Evolutionary conservation across 37 sponge, comb jelly and placozoan species (phyloP), one percentile per base, ranked within the genome.

Genomic region (Aphrocallistes beatrix): DNA sequence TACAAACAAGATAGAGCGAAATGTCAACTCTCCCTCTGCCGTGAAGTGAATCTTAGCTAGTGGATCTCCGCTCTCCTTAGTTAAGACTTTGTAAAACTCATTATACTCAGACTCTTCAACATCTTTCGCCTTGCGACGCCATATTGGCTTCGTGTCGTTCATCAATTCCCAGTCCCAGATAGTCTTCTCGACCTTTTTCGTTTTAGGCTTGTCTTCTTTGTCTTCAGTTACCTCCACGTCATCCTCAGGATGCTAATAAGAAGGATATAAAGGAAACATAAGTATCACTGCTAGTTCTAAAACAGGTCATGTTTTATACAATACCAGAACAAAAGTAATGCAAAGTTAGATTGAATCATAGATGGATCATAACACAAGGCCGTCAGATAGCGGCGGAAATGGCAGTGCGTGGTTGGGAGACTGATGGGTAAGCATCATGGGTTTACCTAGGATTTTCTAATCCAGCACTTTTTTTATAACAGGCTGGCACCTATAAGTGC

Each of bases 21-120:
- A 98, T 82, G 99, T 95, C 38, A 94, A 94, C 83, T 98, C 99
- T 85, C 99, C 99, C 86, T 98, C 99, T 0, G 99, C 99, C 28
- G 88, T 89, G 88, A 98, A 98, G 92, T 98, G 99, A 28, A 87
- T 90, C 81, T 92, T 89, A n/a, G 99, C 91, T 47, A 98, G 84
- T 0, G 99, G 99, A 0, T 87, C 91, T 28, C 88, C 6, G 40
- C 69, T 75, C 39, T 86, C 92, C 90, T 98, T 98, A 3, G 91
- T 84, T 85, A 98, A 93, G 36, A 90, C 37, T 83, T 94, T 92
- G 88, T 98, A 98, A 82, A 98, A 98, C 0, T 84, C 90, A 37
- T 88, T 38, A 45, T 98, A 98, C 19, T 98, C 99, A 21, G 87
- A 91, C 83, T 98, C 94, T 3, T 87, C 87, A 8, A 98, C 90